Evolutionary conservation across 2,888 invertebrate species (phyloP).

Genomic region (Amorpha juglandis): DNA sequence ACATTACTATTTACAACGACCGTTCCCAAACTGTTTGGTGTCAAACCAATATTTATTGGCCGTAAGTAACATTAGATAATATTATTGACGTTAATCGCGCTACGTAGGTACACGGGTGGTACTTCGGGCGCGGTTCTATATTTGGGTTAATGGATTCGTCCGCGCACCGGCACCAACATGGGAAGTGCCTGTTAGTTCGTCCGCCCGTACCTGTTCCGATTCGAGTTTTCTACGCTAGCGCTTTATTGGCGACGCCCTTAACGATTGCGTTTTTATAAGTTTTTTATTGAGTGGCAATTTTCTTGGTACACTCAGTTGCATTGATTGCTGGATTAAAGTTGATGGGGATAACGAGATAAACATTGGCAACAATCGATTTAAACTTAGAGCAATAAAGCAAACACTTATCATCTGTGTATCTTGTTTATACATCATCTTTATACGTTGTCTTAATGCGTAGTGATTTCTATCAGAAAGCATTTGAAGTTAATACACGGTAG

Average conservation of each 20-base stretch:
- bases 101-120: constrained; percentile 54
- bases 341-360: neutral
- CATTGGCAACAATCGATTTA: neutral
- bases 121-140: constrained; percentile 79
- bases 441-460: neutral
- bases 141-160: constrained; percentile 84
- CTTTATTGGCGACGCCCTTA: constrained; percentile 30
- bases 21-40: constrained; percentile 1
- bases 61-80: constrained; percentile 23
- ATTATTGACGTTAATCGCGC: constrained; percentile 16
- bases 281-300: constrained; percentile 1
- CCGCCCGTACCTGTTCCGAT: constrained; percentile 51
- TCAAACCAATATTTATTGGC: constrained; percentile 26
- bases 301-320: neutral
- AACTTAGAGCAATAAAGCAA: no score
- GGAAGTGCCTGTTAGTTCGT: constrained; percentile 80
- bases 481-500: neutral
- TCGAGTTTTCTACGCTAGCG: constrained; percentile 39
- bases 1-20: neutral
- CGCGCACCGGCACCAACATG: constrained; percentile 71
- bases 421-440: no score
- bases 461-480: neutral
- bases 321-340: neutral
- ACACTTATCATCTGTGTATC: no score
- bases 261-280: constrained; percentile 37